Conservation (phyloP, 2,797 vertebrate genomes). For the Molossus alvarezi region DNA sequence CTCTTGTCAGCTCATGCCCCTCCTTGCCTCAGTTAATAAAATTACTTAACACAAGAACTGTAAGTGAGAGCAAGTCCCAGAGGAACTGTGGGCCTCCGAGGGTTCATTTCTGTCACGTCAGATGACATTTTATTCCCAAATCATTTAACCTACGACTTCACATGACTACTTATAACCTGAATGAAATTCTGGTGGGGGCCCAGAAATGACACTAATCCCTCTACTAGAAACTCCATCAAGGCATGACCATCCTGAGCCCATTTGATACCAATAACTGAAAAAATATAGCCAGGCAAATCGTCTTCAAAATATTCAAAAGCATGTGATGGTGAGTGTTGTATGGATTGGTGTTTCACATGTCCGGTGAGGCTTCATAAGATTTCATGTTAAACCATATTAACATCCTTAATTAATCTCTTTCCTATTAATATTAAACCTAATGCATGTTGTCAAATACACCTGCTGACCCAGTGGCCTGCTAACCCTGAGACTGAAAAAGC, state of each 20-base stretch:
- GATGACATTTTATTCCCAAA: slow-evolving; percentile 91
- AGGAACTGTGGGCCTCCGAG: slow-evolving; percentile 83
- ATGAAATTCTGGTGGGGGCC: slow-evolving; percentile 78
- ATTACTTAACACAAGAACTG: slow-evolving; percentile 90
- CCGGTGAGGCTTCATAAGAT: background rate
- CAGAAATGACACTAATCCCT: slow-evolving; percentile 44
- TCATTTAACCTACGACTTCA: slow-evolving; percentile 91
- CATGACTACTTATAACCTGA: slow-evolving; percentile 86
- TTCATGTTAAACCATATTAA: background rate
- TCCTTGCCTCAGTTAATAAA: slow-evolving; percentile 90
- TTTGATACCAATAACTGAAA: slow-evolving; percentile 17
- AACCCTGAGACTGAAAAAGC: background rate
- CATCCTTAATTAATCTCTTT: slow-evolving; percentile 54
- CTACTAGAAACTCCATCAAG: slow-evolving; percentile 30
- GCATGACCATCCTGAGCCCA: background rate
- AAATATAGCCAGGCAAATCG: background rate
- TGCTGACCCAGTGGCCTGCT: background rate
- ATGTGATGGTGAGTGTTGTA: background rate
- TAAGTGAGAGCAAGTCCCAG: slow-evolving; percentile 87
- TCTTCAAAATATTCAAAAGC: slow-evolving; percentile 9
- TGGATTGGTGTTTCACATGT: background rate
- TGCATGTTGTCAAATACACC: background rate
- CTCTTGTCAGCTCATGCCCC: slow-evolving; percentile 74
- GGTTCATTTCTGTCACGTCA: slow-evolving; percentile 89
- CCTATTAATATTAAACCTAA: slow-evolving; percentile 18